phyloP scores from a whole-genome alignment of 2,113 vertebrate genomes.

The Oreochromis spilurus region DNA sequence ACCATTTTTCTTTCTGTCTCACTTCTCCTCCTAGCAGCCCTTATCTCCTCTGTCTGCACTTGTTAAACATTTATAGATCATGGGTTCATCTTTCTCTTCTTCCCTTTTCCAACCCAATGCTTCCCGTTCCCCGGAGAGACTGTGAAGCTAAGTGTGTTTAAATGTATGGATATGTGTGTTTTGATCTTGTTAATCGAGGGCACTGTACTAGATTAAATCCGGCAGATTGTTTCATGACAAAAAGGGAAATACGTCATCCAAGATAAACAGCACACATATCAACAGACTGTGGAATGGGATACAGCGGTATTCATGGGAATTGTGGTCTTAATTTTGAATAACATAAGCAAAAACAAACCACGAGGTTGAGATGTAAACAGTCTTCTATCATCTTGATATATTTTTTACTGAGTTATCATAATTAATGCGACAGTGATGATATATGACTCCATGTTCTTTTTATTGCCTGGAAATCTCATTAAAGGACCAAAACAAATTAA shows the following conservation, averaged over 20 bases:
- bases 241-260: neutral
- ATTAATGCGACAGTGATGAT: neutral
- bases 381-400: neutral
- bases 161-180: neutral
- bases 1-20: constrained; percentile 33
- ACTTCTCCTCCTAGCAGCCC: neutral
- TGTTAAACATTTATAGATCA: constrained; percentile 66
- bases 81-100: constrained; percentile 41
- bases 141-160: neutral
- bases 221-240: neutral
- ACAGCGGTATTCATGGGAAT: neutral
- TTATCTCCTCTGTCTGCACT: constrained; percentile 48
- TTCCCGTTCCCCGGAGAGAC: neutral
- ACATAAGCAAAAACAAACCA: neutral
- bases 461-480: neutral
- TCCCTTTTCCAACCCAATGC: constrained; percentile 15
- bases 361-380: neutral
- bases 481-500: neutral
- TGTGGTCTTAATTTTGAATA: neutral
- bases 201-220: neutral
- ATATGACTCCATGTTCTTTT: neutral
- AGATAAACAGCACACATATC: neutral
- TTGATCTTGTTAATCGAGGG: neutral
- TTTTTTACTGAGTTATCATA: neutral
- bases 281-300: neutral